phyloP scores from a whole-genome alignment of 2,113 vertebrate genomes.

The Hemicordylus capensis region DNA sequence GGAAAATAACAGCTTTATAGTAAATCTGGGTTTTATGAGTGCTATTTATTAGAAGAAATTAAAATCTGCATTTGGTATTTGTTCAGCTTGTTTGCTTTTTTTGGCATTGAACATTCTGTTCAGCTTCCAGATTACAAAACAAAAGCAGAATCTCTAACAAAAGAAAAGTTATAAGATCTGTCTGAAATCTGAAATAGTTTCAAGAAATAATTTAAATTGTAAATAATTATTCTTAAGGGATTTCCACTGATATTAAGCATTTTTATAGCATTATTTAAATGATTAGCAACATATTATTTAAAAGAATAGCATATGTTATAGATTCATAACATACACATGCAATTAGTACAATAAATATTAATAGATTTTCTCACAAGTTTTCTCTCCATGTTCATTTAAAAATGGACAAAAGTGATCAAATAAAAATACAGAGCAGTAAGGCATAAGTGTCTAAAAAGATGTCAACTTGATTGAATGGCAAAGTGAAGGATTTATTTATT shows the following conservation, averaged over 20 bases:
- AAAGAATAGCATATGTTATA: no score
- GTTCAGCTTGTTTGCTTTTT: constrained; percentile 23
- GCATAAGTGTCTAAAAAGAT: not conserved
- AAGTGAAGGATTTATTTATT: no score
- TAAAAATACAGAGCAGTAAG: not conserved
- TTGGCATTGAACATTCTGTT: constrained; percentile 22
- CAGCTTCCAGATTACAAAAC: constrained; percentile 26
- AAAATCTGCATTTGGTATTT: constrained; percentile 26
- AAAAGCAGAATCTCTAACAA: constrained; percentile 17
- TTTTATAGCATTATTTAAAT: not conserved
- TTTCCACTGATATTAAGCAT: not conserved
- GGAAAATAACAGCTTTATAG: constrained; percentile 7
- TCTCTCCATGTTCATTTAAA: not conserved
- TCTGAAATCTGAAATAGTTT: not conserved
- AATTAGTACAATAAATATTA: not conserved
- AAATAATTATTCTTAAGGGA: not conserved
- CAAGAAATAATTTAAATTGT: not conserved
- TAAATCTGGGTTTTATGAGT: not conserved
- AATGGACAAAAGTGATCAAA: not conserved
- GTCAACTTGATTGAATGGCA: not conserved
- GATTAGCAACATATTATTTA: not conserved
- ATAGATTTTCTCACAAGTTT: not conserved
- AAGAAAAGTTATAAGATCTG: constrained; percentile 17
- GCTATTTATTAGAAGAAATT: constrained; percentile 14
- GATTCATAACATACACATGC: not conserved